Percentiles rank a stretch among this genome's conserved stretches.
Conservation (phyloP, 2,888 invertebrate species). For the Agrotis exclamationis region DNA sequence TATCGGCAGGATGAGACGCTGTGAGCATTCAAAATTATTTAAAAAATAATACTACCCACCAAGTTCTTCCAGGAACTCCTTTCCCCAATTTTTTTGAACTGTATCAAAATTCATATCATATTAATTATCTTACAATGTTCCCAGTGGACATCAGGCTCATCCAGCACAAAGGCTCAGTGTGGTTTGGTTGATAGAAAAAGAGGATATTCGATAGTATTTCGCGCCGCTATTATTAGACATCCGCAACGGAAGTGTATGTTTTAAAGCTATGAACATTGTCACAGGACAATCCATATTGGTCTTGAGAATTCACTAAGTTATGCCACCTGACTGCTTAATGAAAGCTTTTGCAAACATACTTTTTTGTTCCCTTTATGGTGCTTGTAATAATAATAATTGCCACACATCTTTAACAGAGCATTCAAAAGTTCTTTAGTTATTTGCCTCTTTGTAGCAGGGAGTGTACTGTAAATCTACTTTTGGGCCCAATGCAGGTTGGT, state of each 20-base stretch:
- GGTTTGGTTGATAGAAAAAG: background rate
- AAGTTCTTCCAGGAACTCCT: no score
- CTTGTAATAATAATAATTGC: background rate
- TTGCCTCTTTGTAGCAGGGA: no score
- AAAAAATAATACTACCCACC: no score
- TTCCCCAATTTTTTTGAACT: background rate
- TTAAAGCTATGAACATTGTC: slow-evolving; percentile 19
- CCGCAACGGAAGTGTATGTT: slow-evolving; percentile 26
- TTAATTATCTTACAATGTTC: background rate
- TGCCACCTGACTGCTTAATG: slow-evolving; percentile 14
- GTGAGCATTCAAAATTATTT: slow-evolving; percentile 92
- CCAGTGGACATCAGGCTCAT: background rate
- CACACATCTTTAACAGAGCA: background rate
- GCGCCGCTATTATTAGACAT: slow-evolving; percentile 6
- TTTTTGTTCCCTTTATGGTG: background rate
- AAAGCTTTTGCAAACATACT: slow-evolving; percentile 2
- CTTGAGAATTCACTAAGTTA: slow-evolving; percentile 16
- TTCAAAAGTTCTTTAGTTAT: background rate
- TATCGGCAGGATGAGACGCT: slow-evolving; percentile 99
- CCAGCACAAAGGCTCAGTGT: no score
- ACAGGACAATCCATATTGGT: slow-evolving; percentile 25
- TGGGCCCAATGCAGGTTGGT: no score
- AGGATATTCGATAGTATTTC: background rate
- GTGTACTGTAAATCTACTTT: no score
- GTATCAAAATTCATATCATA: no score